Evolutionary conservation across 2,113 vertebrate species (phyloP).

Genomic region (Copsychus sechellarum): DNA sequence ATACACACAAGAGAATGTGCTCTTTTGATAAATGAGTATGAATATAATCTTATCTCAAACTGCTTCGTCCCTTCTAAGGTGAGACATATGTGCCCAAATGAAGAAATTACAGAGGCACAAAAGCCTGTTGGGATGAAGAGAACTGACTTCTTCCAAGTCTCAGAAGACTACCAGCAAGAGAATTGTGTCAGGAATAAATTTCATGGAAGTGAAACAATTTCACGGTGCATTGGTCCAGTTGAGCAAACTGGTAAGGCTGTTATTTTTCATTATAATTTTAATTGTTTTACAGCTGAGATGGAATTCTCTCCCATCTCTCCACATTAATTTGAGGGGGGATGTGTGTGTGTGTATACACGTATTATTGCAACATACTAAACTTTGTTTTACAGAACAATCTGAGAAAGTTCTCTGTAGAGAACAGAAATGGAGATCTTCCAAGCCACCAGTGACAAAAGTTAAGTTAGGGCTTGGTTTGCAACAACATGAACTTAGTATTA

Average conservation of each 20-base stretch:
- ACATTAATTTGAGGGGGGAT: neutral
- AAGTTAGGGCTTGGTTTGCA: conserved; percentile 73
- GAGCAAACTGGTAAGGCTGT: conserved; percentile 34
- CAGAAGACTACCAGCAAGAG: conserved; percentile 31
- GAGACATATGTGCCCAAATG: neutral
- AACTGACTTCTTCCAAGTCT: conserved; percentile 59
- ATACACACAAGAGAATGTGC: neutral
- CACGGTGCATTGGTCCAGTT: neutral
- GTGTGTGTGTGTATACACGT: neutral
- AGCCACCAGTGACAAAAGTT: conserved; percentile 82
- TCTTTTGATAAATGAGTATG: neutral
- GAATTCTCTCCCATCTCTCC: neutral
- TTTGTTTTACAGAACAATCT: conserved; percentile 49
- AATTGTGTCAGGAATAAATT: neutral
- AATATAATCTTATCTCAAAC: neutral
- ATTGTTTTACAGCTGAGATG: neutral
- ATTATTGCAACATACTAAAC: neutral
- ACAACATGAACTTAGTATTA: conserved; percentile 91
- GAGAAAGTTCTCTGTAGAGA: conserved; percentile 4
- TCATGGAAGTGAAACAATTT: neutral
- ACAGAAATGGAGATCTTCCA: conserved; percentile 66
- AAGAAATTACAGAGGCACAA: neutral
- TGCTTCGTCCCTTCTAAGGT: neutral
- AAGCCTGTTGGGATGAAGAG: conserved; percentile 45
- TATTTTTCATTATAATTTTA: neutral